Percentiles rank a stretch among this genome's conserved stretches.
Conservation (phyloP, 1,140 invertebrate species). For the Batillaria attramentaria region DNA sequence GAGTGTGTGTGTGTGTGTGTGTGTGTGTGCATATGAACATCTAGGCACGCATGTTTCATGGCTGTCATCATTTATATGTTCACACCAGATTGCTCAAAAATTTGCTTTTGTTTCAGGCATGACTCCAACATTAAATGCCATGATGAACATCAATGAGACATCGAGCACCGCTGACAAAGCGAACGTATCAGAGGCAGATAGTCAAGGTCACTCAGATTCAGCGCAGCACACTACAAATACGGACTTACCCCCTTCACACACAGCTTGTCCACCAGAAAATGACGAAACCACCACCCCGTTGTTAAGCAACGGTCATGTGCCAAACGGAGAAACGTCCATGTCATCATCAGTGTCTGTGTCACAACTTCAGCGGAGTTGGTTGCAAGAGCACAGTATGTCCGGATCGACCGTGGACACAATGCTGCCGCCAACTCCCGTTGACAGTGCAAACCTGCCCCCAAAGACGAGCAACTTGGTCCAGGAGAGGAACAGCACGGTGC, state of each 20-base stretch:
- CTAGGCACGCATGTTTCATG: not conserved
- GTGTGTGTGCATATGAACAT: not conserved
- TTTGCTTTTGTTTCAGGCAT: slow-evolving; percentile 66
- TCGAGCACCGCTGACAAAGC: slow-evolving; percentile 8
- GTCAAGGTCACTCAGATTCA: too few relatives aligned
- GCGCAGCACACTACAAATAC: not conserved
- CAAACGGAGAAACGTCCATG: slow-evolving; percentile 2
- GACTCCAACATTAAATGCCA: slow-evolving; percentile 75
- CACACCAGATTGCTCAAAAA: not conserved
- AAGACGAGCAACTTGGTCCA: slow-evolving; percentile 61
- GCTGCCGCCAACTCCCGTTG: slow-evolving; percentile 71
- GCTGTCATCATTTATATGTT: not conserved
- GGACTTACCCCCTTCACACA: not conserved
- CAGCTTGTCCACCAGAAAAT: too few relatives aligned
- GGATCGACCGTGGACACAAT: slow-evolving; percentile 71
- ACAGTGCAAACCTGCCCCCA: slow-evolving; percentile 31
- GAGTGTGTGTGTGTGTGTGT: not conserved
- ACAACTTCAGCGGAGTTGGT: not conserved
- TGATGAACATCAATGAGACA: slow-evolving; percentile 51
- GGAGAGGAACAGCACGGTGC: slow-evolving; percentile 56
- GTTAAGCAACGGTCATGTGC: slow-evolving; percentile 29
- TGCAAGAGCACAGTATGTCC: slow-evolving; percentile 47
- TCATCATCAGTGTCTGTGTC: slow-evolving; percentile 6
- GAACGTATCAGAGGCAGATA: too few relatives aligned
- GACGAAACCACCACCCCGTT: slow-evolving; percentile 47